A percentile compares a stretch with the other conserved stretches of the same genome.
Conservation (phyloP, 1,140 invertebrate genomes). For the Leptinotarsa texana region DNA sequence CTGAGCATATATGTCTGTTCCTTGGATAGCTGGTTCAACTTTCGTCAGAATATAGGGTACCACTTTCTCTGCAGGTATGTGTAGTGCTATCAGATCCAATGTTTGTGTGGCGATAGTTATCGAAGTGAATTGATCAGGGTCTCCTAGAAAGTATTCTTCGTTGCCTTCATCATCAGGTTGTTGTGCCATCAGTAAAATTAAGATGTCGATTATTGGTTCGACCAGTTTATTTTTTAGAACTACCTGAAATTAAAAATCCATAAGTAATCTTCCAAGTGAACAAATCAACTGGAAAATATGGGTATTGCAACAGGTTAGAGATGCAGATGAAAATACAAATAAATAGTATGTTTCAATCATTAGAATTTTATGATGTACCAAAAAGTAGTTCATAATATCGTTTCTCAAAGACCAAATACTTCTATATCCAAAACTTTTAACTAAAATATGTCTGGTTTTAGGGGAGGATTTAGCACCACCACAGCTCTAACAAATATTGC, state of each 20-base stretch:
- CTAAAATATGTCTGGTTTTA: no score
- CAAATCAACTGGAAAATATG: not conserved
- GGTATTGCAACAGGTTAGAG: not conserved
- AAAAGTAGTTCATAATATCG: no score
- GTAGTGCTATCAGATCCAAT: conserved; percentile 74
- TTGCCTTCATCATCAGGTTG: conserved; percentile 63
- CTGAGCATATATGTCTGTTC: conserved; percentile 62
- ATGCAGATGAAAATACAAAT: no score
- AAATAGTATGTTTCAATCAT: no score
- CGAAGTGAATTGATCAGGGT: conserved; percentile 65
- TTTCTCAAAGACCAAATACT: no score
- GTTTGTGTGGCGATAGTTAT: conserved; percentile 72
- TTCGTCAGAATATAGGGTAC: conserved; percentile 69
- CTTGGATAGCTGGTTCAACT: conserved; percentile 64
- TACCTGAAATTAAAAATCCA: conserved; percentile 52
- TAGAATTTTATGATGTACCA: no score
- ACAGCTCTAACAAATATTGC: no score
- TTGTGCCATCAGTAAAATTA: conserved; percentile 71
- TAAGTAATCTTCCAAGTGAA: no score
- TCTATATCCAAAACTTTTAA: no score
- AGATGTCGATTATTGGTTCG: conserved; percentile 69
- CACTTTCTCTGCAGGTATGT: conserved; percentile 78
- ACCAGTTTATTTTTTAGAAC: conserved; percentile 76
- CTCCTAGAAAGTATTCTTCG: conserved; percentile 65
- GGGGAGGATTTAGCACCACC: no score